A percentile compares a stretch with the other conserved stretches of the same genome.
Conservation (phyloP, 2,797 vertebrate genomes). For the Gadopsis marmoratus region DNA sequence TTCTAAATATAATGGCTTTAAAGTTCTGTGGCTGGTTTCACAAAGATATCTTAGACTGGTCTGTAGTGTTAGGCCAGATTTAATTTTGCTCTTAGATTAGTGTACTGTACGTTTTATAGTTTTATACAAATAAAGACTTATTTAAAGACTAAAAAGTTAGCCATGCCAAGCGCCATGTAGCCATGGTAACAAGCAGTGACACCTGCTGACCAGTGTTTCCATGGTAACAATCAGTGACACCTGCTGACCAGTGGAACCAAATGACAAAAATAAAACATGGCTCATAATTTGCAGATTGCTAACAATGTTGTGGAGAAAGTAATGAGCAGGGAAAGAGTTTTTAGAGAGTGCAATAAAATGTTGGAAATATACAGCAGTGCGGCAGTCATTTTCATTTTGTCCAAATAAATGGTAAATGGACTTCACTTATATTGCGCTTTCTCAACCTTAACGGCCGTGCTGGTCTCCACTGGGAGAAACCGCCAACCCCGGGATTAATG, state of each 20-base stretch:
- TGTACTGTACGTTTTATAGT: neutral
- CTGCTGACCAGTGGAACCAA: conserved; percentile 17
- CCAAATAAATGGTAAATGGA: too few species aligned
- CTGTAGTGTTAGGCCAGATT: neutral
- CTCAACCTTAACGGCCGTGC: too few species aligned
- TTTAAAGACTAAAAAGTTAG: neutral
- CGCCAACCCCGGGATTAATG: too few species aligned
- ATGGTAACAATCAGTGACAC: conserved; percentile 19
- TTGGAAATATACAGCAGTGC: neutral
- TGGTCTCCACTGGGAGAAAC: too few species aligned
- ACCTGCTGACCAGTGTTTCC: conserved; percentile 28
- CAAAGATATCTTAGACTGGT: neutral
- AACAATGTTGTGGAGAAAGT: neutral
- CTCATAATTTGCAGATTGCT: conserved; percentile 5
- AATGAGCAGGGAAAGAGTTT: neutral
- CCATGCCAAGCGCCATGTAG: neutral
- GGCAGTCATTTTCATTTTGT: neutral
- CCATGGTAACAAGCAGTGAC: conserved; percentile 13
- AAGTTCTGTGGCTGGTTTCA: neutral
- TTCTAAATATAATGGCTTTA: neutral
- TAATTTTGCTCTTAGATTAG: neutral
- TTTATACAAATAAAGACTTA: neutral
- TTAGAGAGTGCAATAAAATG: neutral
- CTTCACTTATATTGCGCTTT: too few species aligned
- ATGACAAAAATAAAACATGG: conserved; percentile 4